A percentile compares a stretch with the other conserved stretches of the same genome.
Conservation (phyloP, 2,888 invertebrate genomes). For the Leptinotarsa juncta region DNA sequence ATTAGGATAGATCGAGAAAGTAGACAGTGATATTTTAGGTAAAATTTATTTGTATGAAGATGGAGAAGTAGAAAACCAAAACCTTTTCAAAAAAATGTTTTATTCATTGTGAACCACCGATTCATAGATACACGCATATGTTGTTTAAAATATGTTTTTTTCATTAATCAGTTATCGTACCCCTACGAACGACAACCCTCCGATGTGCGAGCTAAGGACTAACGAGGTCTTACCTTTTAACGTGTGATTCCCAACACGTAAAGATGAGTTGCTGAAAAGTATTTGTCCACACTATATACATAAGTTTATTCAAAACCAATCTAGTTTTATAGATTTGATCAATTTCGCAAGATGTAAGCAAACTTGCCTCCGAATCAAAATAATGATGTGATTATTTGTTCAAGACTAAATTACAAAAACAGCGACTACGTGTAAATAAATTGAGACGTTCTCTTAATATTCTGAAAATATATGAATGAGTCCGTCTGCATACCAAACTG, state of each 20-base stretch:
- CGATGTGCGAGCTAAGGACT: no score
- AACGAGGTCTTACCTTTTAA: no score
- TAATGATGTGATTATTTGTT: constrained; percentile 27
- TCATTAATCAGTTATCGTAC: no score
- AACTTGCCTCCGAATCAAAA: constrained; percentile 23
- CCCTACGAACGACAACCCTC: no score
- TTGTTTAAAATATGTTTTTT: no score
- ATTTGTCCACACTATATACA: not conserved
- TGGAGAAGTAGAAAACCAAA: no score
- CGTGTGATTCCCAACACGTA: not conserved
- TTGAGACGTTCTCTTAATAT: constrained; percentile 11
- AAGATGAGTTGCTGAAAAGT: not conserved
- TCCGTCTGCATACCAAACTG: constrained; percentile 10
- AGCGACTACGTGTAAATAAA: constrained; percentile 22
- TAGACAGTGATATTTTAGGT: no score
- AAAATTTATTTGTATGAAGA: no score
- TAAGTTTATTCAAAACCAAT: not conserved
- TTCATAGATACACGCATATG: no score
- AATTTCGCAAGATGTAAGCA: constrained; percentile 22
- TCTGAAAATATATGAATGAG: constrained; percentile 5
- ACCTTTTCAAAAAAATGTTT: no score
- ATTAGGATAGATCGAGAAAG: no score
- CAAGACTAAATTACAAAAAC: constrained; percentile 22
- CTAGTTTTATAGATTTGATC: constrained; percentile 13
- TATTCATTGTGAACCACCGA: no score